Evolutionary conservation across 2,888 invertebrate genomes (phyloP).

Genomic region (Stegophylla sp.): DNA sequence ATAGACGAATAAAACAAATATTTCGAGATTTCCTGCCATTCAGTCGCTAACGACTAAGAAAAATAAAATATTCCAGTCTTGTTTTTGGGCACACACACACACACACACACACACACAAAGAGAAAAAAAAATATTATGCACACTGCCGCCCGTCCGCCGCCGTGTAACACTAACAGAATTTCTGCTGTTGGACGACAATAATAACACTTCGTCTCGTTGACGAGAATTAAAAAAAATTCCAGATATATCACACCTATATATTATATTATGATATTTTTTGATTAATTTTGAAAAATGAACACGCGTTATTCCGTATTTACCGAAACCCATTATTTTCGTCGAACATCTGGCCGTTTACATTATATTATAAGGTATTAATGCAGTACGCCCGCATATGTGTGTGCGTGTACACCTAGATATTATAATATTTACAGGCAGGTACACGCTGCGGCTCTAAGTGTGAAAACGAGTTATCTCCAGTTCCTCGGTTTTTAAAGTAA

Average conservation of each 20-base stretch:
- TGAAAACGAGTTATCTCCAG: conserved; percentile 47
- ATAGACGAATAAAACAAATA: conserved; percentile 55
- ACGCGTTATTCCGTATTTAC: background rate
- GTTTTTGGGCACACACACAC: too few species aligned
- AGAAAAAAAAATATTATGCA: conserved; percentile 13
- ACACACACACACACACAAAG: too few species aligned
- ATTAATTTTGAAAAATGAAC: conserved; percentile 5
- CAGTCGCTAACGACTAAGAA: conserved; percentile 47
- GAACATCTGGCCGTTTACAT: conserved; percentile 3
- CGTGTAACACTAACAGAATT: conserved; percentile 25
- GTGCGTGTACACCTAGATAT: too few species aligned
- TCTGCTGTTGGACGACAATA: conserved; percentile 23
- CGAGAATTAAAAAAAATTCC: background rate
- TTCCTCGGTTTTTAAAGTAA: background rate
- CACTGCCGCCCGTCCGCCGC: background rate
- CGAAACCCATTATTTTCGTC: background rate
- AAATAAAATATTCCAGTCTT: conserved; percentile 58
- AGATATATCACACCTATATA: background rate
- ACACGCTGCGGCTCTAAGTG: background rate
- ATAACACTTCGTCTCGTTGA: conserved; percentile 34
- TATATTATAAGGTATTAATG: background rate
- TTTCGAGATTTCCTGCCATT: conserved; percentile 58
- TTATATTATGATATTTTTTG: background rate
- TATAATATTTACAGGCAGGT: background rate
- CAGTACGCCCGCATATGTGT: too few species aligned